Conservation (phyloP, 2,888 invertebrate genomes). For the Sipha maydis region DNA sequence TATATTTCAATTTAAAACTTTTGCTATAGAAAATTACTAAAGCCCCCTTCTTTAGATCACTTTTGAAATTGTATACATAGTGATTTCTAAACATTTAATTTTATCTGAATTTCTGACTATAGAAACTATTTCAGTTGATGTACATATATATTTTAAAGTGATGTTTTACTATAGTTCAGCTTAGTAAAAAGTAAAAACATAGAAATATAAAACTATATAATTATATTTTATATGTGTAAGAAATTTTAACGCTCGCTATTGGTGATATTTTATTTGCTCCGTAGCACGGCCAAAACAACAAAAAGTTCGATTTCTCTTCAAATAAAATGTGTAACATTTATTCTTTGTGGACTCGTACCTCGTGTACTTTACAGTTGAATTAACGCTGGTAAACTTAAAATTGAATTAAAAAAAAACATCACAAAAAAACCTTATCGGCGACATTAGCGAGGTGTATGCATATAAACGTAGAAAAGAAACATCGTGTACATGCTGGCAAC, state of each 20-base stretch:
- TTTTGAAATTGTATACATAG: too few relatives aligned
- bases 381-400: neutral
- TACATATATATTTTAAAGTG: too few relatives aligned
- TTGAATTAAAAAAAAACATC: neutral
- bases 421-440: conserved; percentile 17
- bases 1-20: too few relatives aligned
- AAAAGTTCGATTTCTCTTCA: neutral
- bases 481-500: neutral
- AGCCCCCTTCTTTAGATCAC: too few relatives aligned
- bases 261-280: neutral
- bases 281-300: neutral
- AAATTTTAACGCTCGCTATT: conserved; percentile 38
- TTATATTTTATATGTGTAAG: neutral
- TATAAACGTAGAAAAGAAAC: neutral
- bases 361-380: neutral
- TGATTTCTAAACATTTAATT: too few relatives aligned
- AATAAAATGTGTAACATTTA: neutral
- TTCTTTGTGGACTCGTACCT: neutral
- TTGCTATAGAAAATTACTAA: too few relatives aligned
- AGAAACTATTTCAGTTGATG: too few relatives aligned
- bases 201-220: too few relatives aligned
- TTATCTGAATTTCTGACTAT: too few relatives aligned
- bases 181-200: too few relatives aligned
- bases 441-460: neutral
- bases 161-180: too few relatives aligned